phyloP scores from a whole-genome alignment of 2,888 invertebrate species.

The Athrips mouffetella region DNA sequence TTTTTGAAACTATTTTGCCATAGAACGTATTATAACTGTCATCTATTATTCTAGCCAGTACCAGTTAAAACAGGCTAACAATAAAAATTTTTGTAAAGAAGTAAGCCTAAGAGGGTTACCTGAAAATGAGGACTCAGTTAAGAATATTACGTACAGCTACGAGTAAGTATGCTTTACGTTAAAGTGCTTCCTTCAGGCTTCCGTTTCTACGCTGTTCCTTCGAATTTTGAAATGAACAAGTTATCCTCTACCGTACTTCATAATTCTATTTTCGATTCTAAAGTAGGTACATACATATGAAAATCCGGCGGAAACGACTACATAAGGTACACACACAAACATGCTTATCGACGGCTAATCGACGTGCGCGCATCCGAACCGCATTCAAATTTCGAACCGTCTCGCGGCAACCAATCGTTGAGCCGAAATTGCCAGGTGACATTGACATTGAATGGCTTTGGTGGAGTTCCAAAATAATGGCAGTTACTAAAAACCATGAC shows the following conservation, averaged over 20 bases:
- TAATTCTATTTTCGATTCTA: not conserved
- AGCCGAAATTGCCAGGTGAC: conserved; percentile 53
- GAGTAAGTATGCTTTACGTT: no score
- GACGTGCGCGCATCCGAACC: conserved; percentile 67
- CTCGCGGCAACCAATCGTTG: conserved; percentile 61
- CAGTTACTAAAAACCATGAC: conserved; percentile 10
- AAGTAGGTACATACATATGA: conserved; percentile 28
- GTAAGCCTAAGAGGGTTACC: no score
- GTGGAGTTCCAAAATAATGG: conserved; percentile 25
- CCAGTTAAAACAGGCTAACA: no score
- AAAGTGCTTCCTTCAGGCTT: no score
- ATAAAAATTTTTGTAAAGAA: no score
- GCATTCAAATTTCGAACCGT: conserved; percentile 74
- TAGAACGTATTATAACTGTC: no score
- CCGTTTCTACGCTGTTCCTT: no score
- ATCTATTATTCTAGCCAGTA: no score
- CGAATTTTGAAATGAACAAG: no score
- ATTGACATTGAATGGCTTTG: conserved; percentile 66
- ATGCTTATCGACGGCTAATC: conserved; percentile 69
- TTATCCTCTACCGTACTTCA: not conserved
- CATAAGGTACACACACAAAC: conserved; percentile 43
- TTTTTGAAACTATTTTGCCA: no score
- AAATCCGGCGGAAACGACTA: conserved; percentile 57
- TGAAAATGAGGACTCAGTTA: no score
- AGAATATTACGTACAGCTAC: no score